Percentiles rank a stretch among this genome's conserved stretches.
Conservation (phyloP, 2,797 vertebrate genomes). For the Gambelia wislizenii region DNA sequence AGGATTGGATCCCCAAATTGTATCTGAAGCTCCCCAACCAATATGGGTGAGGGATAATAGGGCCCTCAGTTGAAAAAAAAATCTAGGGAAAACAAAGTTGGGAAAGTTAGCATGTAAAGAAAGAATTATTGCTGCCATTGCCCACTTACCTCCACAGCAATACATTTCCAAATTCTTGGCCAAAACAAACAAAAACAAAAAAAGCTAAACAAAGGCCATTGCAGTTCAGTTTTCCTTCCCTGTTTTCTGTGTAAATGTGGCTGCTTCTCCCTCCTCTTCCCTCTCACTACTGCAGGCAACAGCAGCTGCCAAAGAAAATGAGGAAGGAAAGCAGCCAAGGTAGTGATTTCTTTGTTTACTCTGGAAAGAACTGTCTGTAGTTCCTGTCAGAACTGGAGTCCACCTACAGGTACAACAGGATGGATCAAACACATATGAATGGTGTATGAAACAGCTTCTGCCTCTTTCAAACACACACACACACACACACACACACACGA, state of each 20-base stretch:
- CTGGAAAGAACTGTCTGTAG: background rate
- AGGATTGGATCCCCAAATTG: background rate
- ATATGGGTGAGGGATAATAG: background rate
- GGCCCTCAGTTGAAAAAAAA: background rate
- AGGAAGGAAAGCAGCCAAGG: conserved; percentile 8
- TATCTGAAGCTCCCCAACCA: background rate
- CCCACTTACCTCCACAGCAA: background rate
- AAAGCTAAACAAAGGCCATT: background rate
- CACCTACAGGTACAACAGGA: background rate
- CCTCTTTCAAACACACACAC: background rate
- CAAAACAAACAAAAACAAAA: background rate
- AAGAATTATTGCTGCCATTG: background rate
- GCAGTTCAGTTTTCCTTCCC: background rate
- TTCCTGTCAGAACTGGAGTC: background rate
- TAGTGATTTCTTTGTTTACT: conserved; percentile 3
- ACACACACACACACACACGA: background rate
- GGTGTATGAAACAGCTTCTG: background rate
- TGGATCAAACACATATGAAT: background rate
- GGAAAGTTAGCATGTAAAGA: background rate
- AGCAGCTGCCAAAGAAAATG: conserved; percentile 14
- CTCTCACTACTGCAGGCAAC: background rate
- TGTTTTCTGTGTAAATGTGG: background rate
- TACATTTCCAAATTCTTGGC: background rate
- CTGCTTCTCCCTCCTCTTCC: background rate
- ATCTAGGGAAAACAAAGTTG: background rate